Percentiles rank a stretch among this genome's conserved stretches.
Evolutionary conservation across 64 coral and sea anemone species (phyloP).

Genomic region (Porites australiensis): DNA sequence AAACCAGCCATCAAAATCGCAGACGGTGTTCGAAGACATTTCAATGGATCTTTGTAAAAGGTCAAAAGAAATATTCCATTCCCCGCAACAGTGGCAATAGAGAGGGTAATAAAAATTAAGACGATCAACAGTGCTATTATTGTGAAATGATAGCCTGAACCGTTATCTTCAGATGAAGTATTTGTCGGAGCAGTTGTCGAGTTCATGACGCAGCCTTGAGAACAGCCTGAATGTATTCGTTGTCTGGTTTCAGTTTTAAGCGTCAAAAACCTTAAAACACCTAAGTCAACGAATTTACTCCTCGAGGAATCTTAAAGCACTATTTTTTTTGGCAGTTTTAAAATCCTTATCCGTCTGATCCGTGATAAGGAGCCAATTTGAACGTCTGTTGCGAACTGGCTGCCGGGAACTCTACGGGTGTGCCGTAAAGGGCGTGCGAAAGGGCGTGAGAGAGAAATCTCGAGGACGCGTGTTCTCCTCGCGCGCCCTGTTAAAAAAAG

Average conservation of each 20-base stretch:
- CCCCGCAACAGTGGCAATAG: conserved; percentile 42
- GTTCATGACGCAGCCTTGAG: neutral
- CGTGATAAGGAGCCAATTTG: no score
- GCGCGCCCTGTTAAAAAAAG: no score
- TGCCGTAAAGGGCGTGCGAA: no score
- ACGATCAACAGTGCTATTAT: neutral
- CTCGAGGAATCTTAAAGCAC: no score
- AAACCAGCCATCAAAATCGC: conserved; percentile 61
- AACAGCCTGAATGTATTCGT: neutral
- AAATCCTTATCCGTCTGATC: no score
- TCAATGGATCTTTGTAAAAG: conserved; percentile 86
- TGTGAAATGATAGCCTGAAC: neutral
- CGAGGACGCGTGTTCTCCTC: no score
- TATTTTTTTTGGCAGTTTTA: neutral
- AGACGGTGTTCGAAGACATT: conserved; percentile 68
- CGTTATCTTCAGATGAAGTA: no score
- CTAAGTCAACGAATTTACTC: no score
- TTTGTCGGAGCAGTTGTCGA: neutral
- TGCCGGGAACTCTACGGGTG: no score
- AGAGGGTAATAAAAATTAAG: neutral
- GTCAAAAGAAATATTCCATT: conserved; percentile 72
- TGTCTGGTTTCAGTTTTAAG: neutral
- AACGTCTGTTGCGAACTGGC: no score
- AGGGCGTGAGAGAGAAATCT: no score
- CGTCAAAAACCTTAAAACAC: no score